Evolutionary conservation across 1,140 invertebrate genomes (phyloP).

Genomic region (Euwallacea fornicatus): DNA sequence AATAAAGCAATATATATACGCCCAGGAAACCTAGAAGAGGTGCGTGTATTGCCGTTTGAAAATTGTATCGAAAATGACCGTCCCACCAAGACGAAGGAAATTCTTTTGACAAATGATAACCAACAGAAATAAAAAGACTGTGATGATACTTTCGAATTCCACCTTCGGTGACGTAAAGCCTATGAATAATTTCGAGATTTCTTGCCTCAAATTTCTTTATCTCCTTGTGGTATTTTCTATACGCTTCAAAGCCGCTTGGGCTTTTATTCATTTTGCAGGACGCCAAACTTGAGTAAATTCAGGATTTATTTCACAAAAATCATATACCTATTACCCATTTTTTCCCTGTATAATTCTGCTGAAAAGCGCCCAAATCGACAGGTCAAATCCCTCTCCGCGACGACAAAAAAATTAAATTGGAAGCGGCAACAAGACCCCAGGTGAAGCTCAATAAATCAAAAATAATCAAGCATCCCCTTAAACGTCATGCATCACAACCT

Average conservation of each 20-base stretch:
- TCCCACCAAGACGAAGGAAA: constrained; percentile 21
- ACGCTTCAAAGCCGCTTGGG: constrained; percentile 42
- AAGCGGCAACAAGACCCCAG: constrained; percentile 18
- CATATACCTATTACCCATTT: background rate
- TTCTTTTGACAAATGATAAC: constrained; percentile 48
- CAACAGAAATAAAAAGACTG: constrained; percentile 45
- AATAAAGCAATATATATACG: constrained; percentile 29
- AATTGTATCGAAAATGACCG: constrained; percentile 32
- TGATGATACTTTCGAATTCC: constrained; percentile 46
- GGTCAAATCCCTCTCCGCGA: background rate
- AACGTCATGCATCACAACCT: constrained; percentile 28
- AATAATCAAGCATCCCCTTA: constrained; percentile 25
- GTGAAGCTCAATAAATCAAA: constrained; percentile 25
- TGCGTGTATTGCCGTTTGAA: constrained; percentile 7
- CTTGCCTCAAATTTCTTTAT: constrained; percentile 49
- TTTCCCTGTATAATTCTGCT: too few relatives aligned
- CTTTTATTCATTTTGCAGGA: constrained; percentile 48
- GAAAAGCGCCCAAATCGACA: background rate
- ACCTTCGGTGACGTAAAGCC: constrained; percentile 47
- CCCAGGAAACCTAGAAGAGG: constrained; percentile 5
- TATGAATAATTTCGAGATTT: constrained; percentile 52
- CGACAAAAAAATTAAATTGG: constrained; percentile 26
- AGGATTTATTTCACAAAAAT: constrained; percentile 28
- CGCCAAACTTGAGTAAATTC: constrained; percentile 39
- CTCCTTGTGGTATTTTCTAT: constrained; percentile 44